Evolutionary conservation across 2,888 invertebrate species (phyloP).

Genomic region (Acanthococcus lagerstroemiae): DNA sequence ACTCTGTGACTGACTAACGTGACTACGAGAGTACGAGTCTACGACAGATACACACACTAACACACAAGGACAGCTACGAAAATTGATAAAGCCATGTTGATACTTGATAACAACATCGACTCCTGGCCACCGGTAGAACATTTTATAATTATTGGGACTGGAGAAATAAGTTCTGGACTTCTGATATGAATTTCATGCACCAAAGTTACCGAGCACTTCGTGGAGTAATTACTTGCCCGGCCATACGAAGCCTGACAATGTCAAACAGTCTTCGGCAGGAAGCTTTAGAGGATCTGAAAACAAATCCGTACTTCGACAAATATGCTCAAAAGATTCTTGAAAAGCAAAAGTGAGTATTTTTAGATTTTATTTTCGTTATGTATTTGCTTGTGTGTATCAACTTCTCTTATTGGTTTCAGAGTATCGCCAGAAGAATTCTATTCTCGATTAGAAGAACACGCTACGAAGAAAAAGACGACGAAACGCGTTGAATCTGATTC

Average conservation of each 20-base stretch:
- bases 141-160: background rate
- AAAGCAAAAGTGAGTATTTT: constrained; percentile 48
- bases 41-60: no score
- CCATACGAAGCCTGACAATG: constrained; percentile 6
- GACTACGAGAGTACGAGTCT: no score
- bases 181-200: constrained; percentile 7
- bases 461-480: background rate
- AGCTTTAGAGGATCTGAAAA: constrained; percentile 46
- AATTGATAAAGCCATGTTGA: no score
- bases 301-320: constrained; percentile 71
- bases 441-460: constrained; percentile 45
- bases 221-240: background rate
- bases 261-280: constrained; percentile 35
- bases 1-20: no score
- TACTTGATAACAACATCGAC: no score
- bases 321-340: constrained; percentile 66
- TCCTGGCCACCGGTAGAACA: no score
- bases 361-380: background rate
- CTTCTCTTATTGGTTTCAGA: background rate
- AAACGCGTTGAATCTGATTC: background rate
- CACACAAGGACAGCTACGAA: no score
- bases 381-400: background rate
- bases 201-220: background rate
- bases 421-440: constrained; percentile 66
- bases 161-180: background rate